Evolutionary conservation across 2,113 vertebrate species (phyloP).

Genomic region (Heterochromis multidens): DNA sequence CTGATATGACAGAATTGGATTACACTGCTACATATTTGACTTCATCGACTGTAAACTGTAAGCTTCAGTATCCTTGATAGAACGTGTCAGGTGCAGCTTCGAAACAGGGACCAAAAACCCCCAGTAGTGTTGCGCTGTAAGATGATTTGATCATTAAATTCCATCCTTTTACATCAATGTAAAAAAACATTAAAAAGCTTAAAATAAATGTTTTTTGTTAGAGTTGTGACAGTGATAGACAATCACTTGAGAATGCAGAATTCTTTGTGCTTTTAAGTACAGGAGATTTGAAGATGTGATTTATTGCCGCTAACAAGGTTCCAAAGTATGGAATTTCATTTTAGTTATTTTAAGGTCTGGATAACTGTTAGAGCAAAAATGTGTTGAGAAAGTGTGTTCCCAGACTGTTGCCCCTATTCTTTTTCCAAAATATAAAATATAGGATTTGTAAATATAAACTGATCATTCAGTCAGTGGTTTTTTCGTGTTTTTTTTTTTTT

Average conservation of each 20-base stretch:
- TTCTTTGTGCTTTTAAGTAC: not conserved
- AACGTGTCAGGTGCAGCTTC: constrained; percentile 6
- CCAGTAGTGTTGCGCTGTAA: not conserved
- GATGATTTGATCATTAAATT: not conserved
- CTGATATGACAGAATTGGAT: constrained; percentile 35
- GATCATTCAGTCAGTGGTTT: not conserved
- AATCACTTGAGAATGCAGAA: not conserved
- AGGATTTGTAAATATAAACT: not conserved
- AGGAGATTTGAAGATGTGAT: not conserved
- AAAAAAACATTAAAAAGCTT: not conserved
- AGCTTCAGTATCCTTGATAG: not conserved
- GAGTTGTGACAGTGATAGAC: not conserved
- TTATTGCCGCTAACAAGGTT: not conserved
- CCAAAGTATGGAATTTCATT: not conserved
- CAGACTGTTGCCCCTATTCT: not conserved
- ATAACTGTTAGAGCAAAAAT: not conserved
- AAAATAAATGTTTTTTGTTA: not conserved
- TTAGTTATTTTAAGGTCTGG: not conserved
- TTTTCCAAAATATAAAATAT: not conserved
- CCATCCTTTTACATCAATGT: not conserved
- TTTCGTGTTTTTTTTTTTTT: no score
- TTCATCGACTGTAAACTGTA: not conserved
- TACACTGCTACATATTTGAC: not conserved
- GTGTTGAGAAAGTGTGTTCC: not conserved
- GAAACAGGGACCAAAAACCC: not conserved